Evolutionary conservation across 2,888 invertebrate genomes (phyloP).

Genomic region (Cheilosia urbana): DNA sequence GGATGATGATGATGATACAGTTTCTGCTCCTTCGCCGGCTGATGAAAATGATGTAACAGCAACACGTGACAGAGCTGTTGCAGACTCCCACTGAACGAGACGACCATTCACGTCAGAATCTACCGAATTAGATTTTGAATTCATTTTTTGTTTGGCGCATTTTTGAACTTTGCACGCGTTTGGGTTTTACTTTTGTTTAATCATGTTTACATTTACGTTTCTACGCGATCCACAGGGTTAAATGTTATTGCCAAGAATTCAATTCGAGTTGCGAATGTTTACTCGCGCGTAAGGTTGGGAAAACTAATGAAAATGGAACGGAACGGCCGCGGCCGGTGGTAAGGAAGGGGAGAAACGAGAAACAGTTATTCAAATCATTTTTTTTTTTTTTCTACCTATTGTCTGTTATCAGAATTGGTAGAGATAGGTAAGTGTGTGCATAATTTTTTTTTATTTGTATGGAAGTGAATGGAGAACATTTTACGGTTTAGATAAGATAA

Average conservation of each 20-base stretch:
- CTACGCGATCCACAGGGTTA: slow-evolving; percentile 41
- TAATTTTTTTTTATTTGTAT: slow-evolving; percentile 24
- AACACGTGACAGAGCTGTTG: slow-evolving; percentile 66
- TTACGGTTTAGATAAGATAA: slow-evolving; percentile 38
- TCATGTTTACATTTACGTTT: slow-evolving; percentile 48
- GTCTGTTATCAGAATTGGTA: slow-evolving; percentile 11
- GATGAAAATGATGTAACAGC: slow-evolving; percentile 66
- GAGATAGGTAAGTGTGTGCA: slow-evolving; percentile 7
- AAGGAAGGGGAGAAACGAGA: background rate
- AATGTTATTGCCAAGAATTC: slow-evolving; percentile 17
- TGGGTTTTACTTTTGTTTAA: slow-evolving; percentile 8
- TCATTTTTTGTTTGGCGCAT: slow-evolving; percentile 54
- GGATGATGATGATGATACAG: slow-evolving; percentile 31
- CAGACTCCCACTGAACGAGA: slow-evolving; percentile 68
- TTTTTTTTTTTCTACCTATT: background rate
- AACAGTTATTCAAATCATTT: slow-evolving; percentile 22
- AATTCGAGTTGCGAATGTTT: slow-evolving; percentile 12
- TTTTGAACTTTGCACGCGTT: slow-evolving; percentile 38
- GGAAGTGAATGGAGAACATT: slow-evolving; percentile 6
- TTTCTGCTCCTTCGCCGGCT: slow-evolving; percentile 3
- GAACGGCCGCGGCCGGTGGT: too few species aligned
- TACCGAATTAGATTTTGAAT: slow-evolving; percentile 50
- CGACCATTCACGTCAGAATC: slow-evolving; percentile 37
- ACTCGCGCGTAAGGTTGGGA: background rate
- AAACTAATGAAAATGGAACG: slow-evolving; percentile 15